These are phyloP conservation scores for Thamnophis elegans DNA, from an alignment of 2,797 vertebrate species.

Conservation along the genomic window DNA sequence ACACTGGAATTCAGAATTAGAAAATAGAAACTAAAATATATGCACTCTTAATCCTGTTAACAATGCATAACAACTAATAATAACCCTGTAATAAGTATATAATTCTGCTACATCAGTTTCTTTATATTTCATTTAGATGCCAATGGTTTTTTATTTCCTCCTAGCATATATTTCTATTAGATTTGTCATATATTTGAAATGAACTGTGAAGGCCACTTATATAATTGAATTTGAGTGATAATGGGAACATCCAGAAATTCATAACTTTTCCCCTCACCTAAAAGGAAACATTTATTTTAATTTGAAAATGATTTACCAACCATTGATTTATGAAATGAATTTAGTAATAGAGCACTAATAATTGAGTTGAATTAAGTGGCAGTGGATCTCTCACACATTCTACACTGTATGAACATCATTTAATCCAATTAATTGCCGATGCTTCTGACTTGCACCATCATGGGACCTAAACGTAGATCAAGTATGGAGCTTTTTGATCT, in stretches of 20 bases:
- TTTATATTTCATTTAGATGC: constrained; percentile 35
- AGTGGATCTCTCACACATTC: constrained; percentile 18
- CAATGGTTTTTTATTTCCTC: background rate
- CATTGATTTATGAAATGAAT: constrained; percentile 39
- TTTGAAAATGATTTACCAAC: constrained; percentile 38
- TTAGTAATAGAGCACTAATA: constrained; percentile 29
- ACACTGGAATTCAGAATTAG: background rate
- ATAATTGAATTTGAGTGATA: background rate
- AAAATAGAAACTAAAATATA: constrained; percentile 27
- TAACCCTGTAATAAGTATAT: constrained; percentile 17
- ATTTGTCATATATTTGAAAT: constrained; percentile 23
- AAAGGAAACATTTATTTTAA: constrained; percentile 35
- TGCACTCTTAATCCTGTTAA: constrained; percentile 23
- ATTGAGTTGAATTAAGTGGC: constrained; percentile 24
- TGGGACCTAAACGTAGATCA: background rate
- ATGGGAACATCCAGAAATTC: background rate
- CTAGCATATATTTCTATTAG: constrained; percentile 29
- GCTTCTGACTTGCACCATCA: constrained; percentile 3
- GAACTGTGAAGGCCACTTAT: constrained; percentile 25
- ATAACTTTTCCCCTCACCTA: background rate
- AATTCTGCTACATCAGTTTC: constrained; percentile 17
- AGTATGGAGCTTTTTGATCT: background rate
- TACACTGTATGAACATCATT: constrained; percentile 30
- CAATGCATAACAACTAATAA: constrained; percentile 6
- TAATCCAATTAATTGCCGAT: constrained; percentile 26